These are phyloP conservation scores for Heterodera schachtii DNA, from an alignment of 1,140 invertebrate species.

Conservation along the genomic window DNA sequence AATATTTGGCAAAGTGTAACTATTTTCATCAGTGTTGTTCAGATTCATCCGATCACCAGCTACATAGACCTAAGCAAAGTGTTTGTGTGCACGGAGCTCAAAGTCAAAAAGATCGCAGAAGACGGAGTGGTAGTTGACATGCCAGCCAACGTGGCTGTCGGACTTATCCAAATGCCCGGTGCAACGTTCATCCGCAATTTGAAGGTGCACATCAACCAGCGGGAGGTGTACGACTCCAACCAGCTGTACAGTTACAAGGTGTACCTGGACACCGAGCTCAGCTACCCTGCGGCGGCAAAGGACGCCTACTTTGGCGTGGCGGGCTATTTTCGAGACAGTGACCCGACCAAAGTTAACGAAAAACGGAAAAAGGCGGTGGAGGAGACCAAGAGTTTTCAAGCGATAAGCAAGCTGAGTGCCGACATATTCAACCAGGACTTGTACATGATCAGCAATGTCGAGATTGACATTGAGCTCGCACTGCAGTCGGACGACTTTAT, in stretches of 20 bases:
- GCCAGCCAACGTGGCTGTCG: background rate
- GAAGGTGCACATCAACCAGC: conserved; percentile 13
- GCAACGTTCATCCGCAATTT: background rate
- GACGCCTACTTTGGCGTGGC: background rate
- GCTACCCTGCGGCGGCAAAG: background rate
- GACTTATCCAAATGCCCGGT: background rate
- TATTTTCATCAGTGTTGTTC: background rate
- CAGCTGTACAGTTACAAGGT: conserved; percentile 9
- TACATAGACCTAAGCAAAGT: conserved; percentile 3
- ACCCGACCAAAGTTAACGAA: background rate
- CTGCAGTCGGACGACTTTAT: conserved; percentile 11
- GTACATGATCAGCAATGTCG: conserved; percentile 9
- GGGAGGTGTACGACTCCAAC: conserved; percentile 16
- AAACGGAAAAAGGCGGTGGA: background rate
- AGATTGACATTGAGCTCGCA: conserved; percentile 11
- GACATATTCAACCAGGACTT: conserved; percentile 21
- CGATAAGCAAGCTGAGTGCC: conserved; percentile 2
- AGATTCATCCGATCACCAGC: conserved; percentile 8
- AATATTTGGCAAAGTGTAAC: too few relatives aligned
- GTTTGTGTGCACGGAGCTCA: background rate
- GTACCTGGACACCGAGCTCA: conserved; percentile 4
- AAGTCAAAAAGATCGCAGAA: background rate
- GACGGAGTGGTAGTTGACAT: background rate
- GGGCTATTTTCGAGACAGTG: conserved; percentile 1
- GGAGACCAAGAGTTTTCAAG: background rate